These are phyloP conservation scores for Brienomyrus brachyistius DNA, from an alignment of 2,113 vertebrate genomes.

Conservation along the genomic window DNA sequence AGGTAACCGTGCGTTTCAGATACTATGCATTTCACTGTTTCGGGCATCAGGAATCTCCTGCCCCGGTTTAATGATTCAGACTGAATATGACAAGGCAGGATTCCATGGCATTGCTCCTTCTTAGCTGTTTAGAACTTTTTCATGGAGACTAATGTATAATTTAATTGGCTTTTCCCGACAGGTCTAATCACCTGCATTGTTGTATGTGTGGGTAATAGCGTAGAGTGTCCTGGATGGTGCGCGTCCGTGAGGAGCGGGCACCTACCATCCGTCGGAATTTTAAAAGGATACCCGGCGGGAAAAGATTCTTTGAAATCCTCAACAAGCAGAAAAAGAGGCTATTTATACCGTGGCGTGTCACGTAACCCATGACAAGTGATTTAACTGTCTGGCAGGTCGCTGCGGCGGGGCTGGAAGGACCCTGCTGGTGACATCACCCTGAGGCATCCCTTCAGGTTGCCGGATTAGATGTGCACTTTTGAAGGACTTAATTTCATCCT, in stretches of 20 bases:
- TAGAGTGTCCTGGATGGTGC: not conserved
- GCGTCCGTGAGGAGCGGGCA: too few relatives aligned
- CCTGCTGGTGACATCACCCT: slow-evolving; percentile 55
- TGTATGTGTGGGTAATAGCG: not conserved
- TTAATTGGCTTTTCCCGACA: not conserved
- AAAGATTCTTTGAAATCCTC: not conserved
- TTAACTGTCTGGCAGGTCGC: slow-evolving; percentile 9
- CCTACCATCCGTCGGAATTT: not conserved
- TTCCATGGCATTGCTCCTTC: not conserved
- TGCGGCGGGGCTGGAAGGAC: not conserved
- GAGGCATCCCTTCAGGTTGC: slow-evolving; percentile 42
- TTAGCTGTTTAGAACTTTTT: not conserved
- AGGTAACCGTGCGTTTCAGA: not conserved
- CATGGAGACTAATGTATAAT: not conserved
- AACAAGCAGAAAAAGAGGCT: slow-evolving; percentile 2
- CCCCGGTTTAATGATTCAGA: not conserved
- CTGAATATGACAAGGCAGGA: not conserved
- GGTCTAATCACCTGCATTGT: not conserved
- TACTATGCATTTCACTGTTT: not conserved
- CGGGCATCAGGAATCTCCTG: not conserved
- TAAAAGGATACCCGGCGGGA: not conserved
- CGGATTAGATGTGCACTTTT: slow-evolving; percentile 49
- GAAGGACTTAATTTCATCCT: slow-evolving; percentile 16
- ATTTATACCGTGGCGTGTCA: not conserved
- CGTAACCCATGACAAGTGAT: slow-evolving; percentile 4